phyloP scores from a whole-genome alignment of 2,797 vertebrate genomes.

The Crocidura indochinensis region DNA sequence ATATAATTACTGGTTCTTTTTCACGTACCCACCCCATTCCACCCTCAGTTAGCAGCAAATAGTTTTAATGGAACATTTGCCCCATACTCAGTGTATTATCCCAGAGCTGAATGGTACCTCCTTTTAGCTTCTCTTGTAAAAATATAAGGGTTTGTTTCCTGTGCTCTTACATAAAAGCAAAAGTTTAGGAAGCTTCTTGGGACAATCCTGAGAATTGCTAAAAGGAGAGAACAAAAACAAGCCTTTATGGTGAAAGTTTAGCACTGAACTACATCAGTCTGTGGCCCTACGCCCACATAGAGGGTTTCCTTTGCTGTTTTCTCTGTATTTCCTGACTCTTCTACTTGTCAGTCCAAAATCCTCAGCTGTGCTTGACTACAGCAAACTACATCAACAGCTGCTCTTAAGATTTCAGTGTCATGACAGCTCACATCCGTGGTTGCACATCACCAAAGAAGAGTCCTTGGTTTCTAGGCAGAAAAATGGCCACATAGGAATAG shows the following conservation, averaged over 20 bases:
- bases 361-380: slow-evolving; percentile 17
- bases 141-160: slow-evolving; percentile 39
- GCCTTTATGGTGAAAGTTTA: slow-evolving; percentile 18
- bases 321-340: slow-evolving; percentile 34
- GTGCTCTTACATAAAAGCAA: slow-evolving; percentile 37
- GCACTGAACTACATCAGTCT: not conserved
- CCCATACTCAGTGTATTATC: not conserved
- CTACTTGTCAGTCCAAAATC: slow-evolving; percentile 11
- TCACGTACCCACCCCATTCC: too few relatives aligned
- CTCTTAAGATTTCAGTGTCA: not conserved
- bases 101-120: slow-evolving; percentile 23
- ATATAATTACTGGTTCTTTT: slow-evolving; percentile 56
- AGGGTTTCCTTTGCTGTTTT: slow-evolving; percentile 44
- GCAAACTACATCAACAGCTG: not conserved
- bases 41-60: slow-evolving; percentile 58
- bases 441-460: slow-evolving; percentile 14
- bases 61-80: slow-evolving; percentile 23
- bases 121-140: slow-evolving; percentile 38
- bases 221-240: slow-evolving; percentile 58
- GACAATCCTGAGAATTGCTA: slow-evolving; percentile 46
- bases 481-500: slow-evolving; percentile 54
- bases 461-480: slow-evolving; percentile 58
- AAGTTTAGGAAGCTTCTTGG: slow-evolving; percentile 22
- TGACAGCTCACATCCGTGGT: slow-evolving; percentile 16
- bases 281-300: not conserved